These are phyloP conservation scores for Agrochola lota DNA, from an alignment of 2,888 invertebrate species.

Conservation along the genomic window DNA sequence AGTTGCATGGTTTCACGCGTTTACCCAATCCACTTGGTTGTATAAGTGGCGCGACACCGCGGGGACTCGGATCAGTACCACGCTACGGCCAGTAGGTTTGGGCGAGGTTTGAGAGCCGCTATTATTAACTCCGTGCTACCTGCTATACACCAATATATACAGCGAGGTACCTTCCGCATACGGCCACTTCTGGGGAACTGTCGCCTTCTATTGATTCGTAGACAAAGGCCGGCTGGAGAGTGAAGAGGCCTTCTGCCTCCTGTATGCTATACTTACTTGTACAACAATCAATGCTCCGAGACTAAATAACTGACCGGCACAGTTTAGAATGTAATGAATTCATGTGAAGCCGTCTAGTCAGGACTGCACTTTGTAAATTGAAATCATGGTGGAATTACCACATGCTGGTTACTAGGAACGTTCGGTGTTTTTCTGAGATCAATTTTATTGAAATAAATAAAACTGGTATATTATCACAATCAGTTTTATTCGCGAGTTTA, in stretches of 20 bases:
- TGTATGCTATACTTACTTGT: neutral
- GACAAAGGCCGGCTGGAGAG: constrained; percentile 2
- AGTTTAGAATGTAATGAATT: neutral
- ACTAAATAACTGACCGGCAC: neutral
- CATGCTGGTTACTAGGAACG: neutral
- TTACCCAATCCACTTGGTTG: neutral
- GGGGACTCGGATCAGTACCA: neutral
- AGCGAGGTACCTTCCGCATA: neutral
- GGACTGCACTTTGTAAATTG: neutral
- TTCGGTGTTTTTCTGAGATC: constrained; percentile 16
- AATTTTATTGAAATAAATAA: constrained; percentile 37
- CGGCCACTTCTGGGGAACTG: neutral
- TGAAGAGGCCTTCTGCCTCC: neutral
- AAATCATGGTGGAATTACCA: neutral
- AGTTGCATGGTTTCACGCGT: neutral
- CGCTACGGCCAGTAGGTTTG: neutral
- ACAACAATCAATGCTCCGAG: neutral
- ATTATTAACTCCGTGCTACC: constrained; percentile 7
- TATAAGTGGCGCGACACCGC: neutral
- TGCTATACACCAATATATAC: neutral
- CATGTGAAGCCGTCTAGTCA: neutral
- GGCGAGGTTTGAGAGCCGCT: constrained; percentile 6
- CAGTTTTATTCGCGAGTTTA: constrained; percentile 37
- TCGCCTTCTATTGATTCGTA: constrained; percentile 7
- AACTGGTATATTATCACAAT: constrained; percentile 44